A percentile compares a stretch with the other conserved stretches of the same genome.
These are phyloP conservation scores for Macroramphosus scolopax DNA, from an alignment of 2,797 vertebrate species.

Conservation along the genomic window DNA sequence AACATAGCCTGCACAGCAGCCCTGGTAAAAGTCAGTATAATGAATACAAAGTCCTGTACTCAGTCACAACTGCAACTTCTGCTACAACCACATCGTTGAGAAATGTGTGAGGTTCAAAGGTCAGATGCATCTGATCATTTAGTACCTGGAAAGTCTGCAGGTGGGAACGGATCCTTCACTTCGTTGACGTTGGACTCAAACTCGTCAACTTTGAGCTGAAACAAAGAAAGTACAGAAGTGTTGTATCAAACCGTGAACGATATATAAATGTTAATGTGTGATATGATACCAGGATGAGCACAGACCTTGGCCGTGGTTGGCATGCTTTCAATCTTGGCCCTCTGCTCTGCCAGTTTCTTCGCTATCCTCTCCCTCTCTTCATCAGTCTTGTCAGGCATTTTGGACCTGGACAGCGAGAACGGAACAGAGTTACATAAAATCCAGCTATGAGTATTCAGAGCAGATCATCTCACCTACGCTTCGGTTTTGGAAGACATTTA, in stretches of 20 bases:
- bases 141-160: conserved; percentile 98
- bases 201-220: conserved; percentile 94
- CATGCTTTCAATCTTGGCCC: conserved; percentile 88
- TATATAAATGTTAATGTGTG: background rate
- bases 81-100: conserved; percentile 1
- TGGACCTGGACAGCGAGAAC: conserved; percentile 70
- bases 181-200: conserved; percentile 99
- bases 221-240: conserved; percentile 5
- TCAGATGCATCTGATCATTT: too few species aligned
- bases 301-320: conserved; percentile 94
- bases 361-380: conserved; percentile 86
- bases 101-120: too few species aligned
- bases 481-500: background rate
- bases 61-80: conserved; percentile 8
- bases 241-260: background rate
- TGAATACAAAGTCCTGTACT: conserved; percentile 27
- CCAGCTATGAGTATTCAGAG: background rate
- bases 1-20: conserved; percentile 34
- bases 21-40: conserved; percentile 29
- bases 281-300: conserved; percentile 12
- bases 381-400: conserved; percentile 86
- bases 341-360: conserved; percentile 91
- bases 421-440: conserved; percentile 6
- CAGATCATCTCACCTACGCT: background rate
- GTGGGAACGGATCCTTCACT: conserved; percentile 97